Conservation (phyloP, 2,113 vertebrate species). For the Circaetus gallicus region DNA sequence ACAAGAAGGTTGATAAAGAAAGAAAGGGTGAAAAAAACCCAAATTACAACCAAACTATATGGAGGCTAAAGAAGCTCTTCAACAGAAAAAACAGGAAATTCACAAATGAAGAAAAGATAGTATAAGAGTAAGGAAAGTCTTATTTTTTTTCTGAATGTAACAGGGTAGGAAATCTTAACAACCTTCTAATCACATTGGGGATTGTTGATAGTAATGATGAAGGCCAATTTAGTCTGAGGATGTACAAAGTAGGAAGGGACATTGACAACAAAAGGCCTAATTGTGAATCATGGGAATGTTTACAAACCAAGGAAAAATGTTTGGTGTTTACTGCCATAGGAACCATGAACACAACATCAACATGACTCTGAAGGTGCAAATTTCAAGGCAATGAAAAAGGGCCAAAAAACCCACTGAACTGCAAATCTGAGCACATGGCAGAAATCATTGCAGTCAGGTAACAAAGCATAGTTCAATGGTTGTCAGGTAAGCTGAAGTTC, state of each 20-base stretch:
- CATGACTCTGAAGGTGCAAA: neutral
- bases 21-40: fast-evolving
- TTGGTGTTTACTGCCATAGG: neutral
- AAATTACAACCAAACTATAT: neutral
- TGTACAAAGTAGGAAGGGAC: neutral
- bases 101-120: neutral
- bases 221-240: neutral
- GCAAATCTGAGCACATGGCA: neutral
- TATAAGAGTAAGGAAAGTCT: neutral
- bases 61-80: neutral
- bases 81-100: neutral
- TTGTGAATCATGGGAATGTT: neutral
- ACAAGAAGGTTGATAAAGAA: neutral
- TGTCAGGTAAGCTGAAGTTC: neutral
- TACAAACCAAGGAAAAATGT: neutral
- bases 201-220: neutral
- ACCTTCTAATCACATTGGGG: neutral
- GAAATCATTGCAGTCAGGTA: neutral
- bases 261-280: neutral
- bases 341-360: neutral
- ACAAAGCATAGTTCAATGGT: neutral
- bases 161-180: neutral
- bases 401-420: neutral
- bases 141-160: neutral
- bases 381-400: neutral